Evolutionary conservation across 2,113 vertebrate species (phyloP).

Genomic region (Chascanopsetta lugubris): DNA sequence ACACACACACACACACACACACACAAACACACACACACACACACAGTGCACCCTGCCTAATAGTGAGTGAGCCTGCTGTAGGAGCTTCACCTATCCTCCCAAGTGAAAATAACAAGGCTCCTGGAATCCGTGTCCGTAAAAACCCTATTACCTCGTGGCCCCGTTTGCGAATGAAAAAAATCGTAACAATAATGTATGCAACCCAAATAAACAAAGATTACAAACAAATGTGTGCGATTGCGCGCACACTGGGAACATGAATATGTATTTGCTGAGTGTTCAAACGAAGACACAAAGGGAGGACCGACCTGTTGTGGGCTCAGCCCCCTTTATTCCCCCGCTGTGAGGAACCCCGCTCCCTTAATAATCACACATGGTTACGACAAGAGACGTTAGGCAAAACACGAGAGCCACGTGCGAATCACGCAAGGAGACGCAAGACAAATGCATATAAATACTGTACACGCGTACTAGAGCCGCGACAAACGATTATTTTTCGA

Average conservation of each 20-base stretch:
- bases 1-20: no score
- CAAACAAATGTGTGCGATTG: conserved; percentile 60
- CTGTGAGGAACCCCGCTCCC: conserved; percentile 68
- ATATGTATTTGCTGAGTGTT: conserved; percentile 72
- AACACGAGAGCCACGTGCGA: conserved; percentile 52
- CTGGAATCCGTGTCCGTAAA: conserved; percentile 32
- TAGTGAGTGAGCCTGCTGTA: conserved; percentile 59
- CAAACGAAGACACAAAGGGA: conserved; percentile 75
- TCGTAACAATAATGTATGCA: conserved; percentile 52
- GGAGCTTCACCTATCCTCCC: conserved; percentile 63
- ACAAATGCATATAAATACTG: conserved; percentile 52
- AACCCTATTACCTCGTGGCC: conserved; percentile 22
- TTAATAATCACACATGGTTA: conserved; percentile 75
- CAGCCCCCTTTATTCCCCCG: conserved; percentile 62
- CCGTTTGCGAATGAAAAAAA: conserved; percentile 27
- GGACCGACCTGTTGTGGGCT: conserved; percentile 72
- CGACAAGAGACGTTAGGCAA: conserved; percentile 72
- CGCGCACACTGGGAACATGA: conserved; percentile 66
- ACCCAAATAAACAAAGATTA: conserved; percentile 66
- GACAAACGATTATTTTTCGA: no score
- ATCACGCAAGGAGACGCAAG: conserved; percentile 44
- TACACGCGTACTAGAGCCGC: conserved; percentile 25
- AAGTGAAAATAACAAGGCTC: conserved; percentile 65
- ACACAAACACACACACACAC: no score
- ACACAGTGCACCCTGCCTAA: conserved; percentile 53